Evolutionary conservation across 2,113 vertebrate genomes (phyloP).

Genomic region (Plecotus auritus): DNA sequence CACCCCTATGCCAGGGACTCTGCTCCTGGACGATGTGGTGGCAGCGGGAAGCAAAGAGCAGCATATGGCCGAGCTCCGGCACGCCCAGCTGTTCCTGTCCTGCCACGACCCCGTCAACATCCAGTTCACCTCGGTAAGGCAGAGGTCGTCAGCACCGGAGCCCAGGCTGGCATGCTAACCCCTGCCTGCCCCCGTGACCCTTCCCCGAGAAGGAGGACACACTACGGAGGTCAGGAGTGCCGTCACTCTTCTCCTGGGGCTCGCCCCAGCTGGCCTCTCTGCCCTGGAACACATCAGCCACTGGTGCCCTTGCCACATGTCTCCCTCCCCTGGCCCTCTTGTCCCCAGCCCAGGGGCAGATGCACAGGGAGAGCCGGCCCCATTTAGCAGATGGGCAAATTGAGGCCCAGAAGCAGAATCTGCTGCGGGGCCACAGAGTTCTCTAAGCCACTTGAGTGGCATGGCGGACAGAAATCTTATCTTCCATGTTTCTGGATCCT

Average conservation of each 20-base stretch:
- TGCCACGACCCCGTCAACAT: slow-evolving; percentile 93
- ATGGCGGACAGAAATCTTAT: not conserved
- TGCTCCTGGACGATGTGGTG: slow-evolving; percentile 88
- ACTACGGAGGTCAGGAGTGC: not conserved
- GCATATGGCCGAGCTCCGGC: slow-evolving; percentile 78
- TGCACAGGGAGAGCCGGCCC: not conserved
- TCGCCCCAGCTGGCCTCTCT: not conserved
- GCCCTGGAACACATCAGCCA: not conserved
- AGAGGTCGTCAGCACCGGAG: not conserved
- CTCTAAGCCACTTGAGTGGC: not conserved
- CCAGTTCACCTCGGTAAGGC: slow-evolving; percentile 94
- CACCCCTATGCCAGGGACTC: slow-evolving; percentile 84
- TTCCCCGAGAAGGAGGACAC: not conserved
- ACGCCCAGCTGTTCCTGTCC: slow-evolving; percentile 82
- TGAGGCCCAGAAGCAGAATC: not conserved
- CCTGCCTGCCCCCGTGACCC: not conserved
- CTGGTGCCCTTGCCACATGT: not conserved
- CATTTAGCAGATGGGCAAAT: not conserved
- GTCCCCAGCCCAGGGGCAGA: not conserved
- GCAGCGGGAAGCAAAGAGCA: slow-evolving; percentile 83
- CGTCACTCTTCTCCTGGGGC: not conserved
- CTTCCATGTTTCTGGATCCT: not conserved
- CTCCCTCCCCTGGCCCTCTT: not conserved
- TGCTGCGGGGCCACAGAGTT: not conserved
- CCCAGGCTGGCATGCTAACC: not conserved